phyloP scores from a whole-genome alignment of 2,113 vertebrate species.

The Tyto alba region DNA sequence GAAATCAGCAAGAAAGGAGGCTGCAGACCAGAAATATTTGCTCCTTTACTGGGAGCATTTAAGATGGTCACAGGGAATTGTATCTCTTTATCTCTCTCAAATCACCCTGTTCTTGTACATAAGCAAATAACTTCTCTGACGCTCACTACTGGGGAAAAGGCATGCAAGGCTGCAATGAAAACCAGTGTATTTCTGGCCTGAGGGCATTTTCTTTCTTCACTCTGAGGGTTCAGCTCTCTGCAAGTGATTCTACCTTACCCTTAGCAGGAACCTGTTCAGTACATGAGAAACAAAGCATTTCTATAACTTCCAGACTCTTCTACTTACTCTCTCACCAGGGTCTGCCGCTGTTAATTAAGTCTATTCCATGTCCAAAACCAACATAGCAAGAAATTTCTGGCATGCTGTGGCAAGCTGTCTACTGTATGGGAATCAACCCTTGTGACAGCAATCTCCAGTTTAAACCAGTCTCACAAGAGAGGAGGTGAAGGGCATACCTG shows the following conservation, averaged over 20 bases:
- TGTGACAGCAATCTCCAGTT: neutral
- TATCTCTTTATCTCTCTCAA: neutral
- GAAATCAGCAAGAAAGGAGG: neutral
- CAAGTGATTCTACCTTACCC: neutral
- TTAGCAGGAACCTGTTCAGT: neutral
- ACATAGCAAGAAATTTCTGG: neutral
- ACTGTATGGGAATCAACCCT: neutral
- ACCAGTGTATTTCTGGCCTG: neutral
- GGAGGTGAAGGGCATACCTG: neutral
- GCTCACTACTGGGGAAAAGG: neutral
- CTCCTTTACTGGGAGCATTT: neutral
- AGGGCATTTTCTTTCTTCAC: neutral
- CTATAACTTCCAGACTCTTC: neutral
- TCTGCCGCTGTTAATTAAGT: neutral
- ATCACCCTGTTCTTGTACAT: fast-evolving
- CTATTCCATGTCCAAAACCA: neutral
- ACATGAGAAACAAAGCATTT: neutral
- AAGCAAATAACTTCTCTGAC: neutral
- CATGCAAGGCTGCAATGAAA: neutral
- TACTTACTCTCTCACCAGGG: neutral
- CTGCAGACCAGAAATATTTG: neutral
- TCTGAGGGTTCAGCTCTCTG: neutral
- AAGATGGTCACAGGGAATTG: neutral
- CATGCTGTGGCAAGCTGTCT: neutral
- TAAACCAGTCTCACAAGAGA: neutral